Base-by-base conservation (phyloP, 2,797 vertebrate genomes). In the Etheostoma perlongum region DNA sequence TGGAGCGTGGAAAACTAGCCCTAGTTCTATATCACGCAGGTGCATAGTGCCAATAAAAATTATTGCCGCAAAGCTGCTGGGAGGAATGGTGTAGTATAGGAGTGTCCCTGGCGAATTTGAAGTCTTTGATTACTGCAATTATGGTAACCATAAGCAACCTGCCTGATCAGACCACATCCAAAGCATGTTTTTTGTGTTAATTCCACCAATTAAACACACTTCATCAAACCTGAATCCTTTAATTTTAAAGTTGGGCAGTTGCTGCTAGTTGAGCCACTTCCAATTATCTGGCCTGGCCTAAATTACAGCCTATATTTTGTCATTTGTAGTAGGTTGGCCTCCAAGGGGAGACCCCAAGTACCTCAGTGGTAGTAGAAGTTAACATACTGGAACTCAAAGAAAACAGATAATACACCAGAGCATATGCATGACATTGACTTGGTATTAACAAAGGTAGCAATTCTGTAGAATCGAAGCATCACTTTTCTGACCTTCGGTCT, bases 1-100 rank as follows among this genome's bases (percentile, higher is more conserved):
- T 76, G 72, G 47, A 71, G 58, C 49, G 47, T 68, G 64, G 48
- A 69, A 33, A 74, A 76, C 61, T 76, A 30, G 30, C 30, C 30
- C 30, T 30, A 67, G 59, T 72, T 70, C 46, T 68, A 48, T 55
- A 42, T 77, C 25, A 48, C 23, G n/a, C 52, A 64, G 54, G 63
- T 49, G 5, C 42, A 68, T 58, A 21, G 33, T 2, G 12, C 16
- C 48, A 61, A 54, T 58, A n/a, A 54, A 54, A 62, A 58, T n/a
- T 62, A 58, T 2, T 23, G 67, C 3, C 1, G 6, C 33, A 58
- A 76, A 33, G 19, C 16, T 67, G 65, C 46, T 36, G 19, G n/a
- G 18, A 71, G 14, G 9, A 48, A 63, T 66, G 21, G 23, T 36
- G 14, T 25, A 16, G 21, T 71, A 49, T 51, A 46, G 15, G 16